Evolutionary conservation across 1,140 invertebrate species (phyloP), one percentile per base, ranked within the genome.

Genomic region (Caenorhabditis inopinata): DNA sequence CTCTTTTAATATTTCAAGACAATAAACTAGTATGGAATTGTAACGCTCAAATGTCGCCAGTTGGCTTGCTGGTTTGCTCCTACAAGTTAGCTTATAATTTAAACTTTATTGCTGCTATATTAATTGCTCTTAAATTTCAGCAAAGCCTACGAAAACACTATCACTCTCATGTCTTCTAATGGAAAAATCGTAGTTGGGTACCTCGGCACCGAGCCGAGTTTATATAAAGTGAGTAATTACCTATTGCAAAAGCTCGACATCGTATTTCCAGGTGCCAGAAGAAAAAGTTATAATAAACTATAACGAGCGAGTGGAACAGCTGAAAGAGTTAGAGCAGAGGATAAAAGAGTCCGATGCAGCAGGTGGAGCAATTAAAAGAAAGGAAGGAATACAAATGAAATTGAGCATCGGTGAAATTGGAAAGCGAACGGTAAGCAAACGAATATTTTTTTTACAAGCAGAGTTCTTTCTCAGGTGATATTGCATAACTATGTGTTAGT

Each of bases 21-120:
- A 78, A 68, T 35, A 25, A 78, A 32, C 21, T 78, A 11, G 16
- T 78, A 1, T 78, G 76, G 76, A 78, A 78, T 25, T 78, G 76
- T 38, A 51, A 53, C 16, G 16, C 45, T 35, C 32, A 62, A 29
- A 58, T 78, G 49, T 62, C 38, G 1, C 76, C 76, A 21, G 53
- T 78, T 42, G 18, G 12, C 0, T 45, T 78, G 1, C 11, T 45
- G 11, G 32, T 51, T 0, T 45, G 49, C 23, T 78, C 76, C n/a
- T 62, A 58, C n/a, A 68, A 68, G 76, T 78, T 4, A 16, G 51
- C 27, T 16, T 27, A n/a, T 21, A 9, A 0, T 45, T 27, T 45
- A 7, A 14, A 42, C 38, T 7, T 18, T 25, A 11, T 4, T 11
- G 25, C 2, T 27, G 16, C n/a, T 29, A 18, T 12, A 2, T 25